Evolutionary conservation across 2,797 vertebrate genomes (phyloP).

Genomic region (Alectoris magna): DNA sequence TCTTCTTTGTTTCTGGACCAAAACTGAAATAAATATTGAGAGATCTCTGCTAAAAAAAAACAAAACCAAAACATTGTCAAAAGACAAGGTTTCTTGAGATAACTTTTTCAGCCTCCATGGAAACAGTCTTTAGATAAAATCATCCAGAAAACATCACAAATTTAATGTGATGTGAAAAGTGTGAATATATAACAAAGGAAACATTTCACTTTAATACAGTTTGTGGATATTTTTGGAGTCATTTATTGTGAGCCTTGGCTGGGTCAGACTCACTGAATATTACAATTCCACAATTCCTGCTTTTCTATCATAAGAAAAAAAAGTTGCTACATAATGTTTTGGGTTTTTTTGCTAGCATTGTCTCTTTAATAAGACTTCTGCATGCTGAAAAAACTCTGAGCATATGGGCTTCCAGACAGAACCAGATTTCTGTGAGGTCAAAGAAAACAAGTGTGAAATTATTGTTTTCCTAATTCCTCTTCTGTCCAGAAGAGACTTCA

Average conservation of each 20-base stretch:
- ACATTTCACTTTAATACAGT: not conserved
- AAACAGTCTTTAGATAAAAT: constrained; percentile 5
- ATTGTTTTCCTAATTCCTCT: constrained; percentile 18
- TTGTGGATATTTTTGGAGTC: not conserved
- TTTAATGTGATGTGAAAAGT: not conserved
- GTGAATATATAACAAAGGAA: constrained; percentile 14
- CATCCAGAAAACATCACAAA: not conserved
- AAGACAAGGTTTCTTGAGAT: not conserved
- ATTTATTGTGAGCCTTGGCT: not conserved
- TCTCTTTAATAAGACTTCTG: not conserved
- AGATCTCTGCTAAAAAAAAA: not conserved
- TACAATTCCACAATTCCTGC: not conserved
- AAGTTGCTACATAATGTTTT: not conserved
- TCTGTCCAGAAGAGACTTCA: not conserved
- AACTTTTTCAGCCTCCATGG: not conserved
- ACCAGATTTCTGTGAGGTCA: not conserved
- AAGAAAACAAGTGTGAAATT: not conserved
- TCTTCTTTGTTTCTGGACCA: not conserved
- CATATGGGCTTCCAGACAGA: too few relatives aligned
- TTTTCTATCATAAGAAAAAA: not conserved
- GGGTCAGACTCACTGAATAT: too few relatives aligned
- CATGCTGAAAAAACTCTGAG: too few relatives aligned
- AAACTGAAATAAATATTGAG: not conserved
- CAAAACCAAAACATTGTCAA: not conserved
- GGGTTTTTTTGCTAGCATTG: not conserved